These are phyloP conservation scores for Pachyuromys duprasi DNA, from an alignment of 2,797 vertebrate genomes.

Conservation along the genomic window DNA sequence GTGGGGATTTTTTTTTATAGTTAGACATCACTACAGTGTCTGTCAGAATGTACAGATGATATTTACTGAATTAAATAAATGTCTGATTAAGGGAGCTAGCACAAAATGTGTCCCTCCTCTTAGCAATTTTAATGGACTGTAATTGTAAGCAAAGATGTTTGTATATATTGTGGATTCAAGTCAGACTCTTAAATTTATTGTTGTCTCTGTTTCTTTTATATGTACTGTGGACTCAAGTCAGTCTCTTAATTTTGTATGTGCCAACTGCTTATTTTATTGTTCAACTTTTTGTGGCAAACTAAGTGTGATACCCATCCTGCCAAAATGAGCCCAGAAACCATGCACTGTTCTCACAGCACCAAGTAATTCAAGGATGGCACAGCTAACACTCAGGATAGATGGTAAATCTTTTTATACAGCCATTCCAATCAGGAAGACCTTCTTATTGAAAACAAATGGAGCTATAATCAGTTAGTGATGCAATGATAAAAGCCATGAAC, in stretches of 20 bases:
- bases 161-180: conserved; percentile 80
- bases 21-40: conserved; percentile 71
- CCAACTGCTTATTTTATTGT: conserved; percentile 77
- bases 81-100: conserved; percentile 79
- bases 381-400: conserved; percentile 68
- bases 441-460: conserved; percentile 66
- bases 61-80: conserved; percentile 81
- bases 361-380: conserved; percentile 59
- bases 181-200: conserved; percentile 81
- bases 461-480: conserved; percentile 78
- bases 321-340: conserved; percentile 81
- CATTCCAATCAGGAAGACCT: conserved; percentile 61
- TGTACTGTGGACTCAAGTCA: no score
- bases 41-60: conserved; percentile 77
- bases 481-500: conserved; percentile 66
- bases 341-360: conserved; percentile 68
- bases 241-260: conserved; percentile 75
- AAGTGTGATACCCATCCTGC: conserved; percentile 80
- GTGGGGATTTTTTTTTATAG: not conserved
- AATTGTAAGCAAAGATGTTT: conserved; percentile 83
- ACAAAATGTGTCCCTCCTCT: conserved; percentile 77
- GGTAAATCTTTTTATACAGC: conserved; percentile 74
- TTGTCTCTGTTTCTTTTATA: conserved; percentile 72
- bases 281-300: conserved; percentile 84
- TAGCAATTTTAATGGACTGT: conserved; percentile 78